Conservation (phyloP, 2,113 vertebrate species). For the Leptobrachium leishanense region DNA sequence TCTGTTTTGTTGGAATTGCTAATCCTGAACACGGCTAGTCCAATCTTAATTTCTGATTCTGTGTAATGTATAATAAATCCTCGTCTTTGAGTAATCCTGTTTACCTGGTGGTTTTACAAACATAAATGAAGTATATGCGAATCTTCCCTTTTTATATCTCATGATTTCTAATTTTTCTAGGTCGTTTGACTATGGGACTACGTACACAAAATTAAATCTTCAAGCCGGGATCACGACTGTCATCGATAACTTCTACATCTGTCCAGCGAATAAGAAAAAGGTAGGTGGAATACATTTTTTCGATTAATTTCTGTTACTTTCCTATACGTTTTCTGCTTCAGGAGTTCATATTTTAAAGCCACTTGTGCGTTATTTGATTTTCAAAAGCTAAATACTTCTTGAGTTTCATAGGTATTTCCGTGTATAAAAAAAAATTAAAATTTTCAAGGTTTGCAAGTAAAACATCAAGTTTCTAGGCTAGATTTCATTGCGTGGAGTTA, state of each 20-base stretch:
- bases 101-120: too few relatives aligned
- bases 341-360: not conserved
- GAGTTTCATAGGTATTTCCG: too few relatives aligned
- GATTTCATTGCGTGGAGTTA: too few relatives aligned
- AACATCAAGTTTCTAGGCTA: too few relatives aligned
- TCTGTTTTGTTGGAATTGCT: too few relatives aligned
- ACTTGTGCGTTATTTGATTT: not conserved
- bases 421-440: too few relatives aligned
- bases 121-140: too few relatives aligned
- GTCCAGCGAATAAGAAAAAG: constrained; percentile 95
- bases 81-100: too few relatives aligned
- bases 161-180: constrained; percentile 63
- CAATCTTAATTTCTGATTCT: not conserved
- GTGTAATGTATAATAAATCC: not conserved
- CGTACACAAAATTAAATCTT: constrained; percentile 90
- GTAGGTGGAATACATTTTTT: constrained; percentile 62
- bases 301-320: too few relatives aligned
- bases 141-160: not conserved
- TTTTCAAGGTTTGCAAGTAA: too few relatives aligned
- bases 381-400: too few relatives aligned
- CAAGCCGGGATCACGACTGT: constrained; percentile 87
- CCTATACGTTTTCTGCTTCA: not conserved
- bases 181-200: constrained; percentile 90
- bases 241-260: constrained; percentile 96
- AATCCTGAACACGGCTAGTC: not conserved